Percentiles rank a stretch among this genome's conserved stretches.
Evolutionary conservation across 2,797 vertebrate genomes (phyloP).

Genomic region (Hemibagrus guttatus): DNA sequence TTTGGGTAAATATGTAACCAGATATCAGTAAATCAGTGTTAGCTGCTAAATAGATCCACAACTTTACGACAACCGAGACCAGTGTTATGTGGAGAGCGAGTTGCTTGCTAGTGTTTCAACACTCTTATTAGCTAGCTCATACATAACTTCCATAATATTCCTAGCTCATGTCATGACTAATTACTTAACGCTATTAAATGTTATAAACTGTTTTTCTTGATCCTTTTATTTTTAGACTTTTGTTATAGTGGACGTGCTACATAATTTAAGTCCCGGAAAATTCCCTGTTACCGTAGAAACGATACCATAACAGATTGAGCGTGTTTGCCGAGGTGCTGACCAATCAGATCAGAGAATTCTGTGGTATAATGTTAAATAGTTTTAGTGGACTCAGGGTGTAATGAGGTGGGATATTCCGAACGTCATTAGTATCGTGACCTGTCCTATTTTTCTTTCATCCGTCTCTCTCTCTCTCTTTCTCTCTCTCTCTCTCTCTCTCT

Average conservation of each 20-base stretch:
- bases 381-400: neutral
- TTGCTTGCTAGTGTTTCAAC: neutral
- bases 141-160: neutral
- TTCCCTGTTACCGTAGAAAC: neutral
- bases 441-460: slow-evolving; percentile 15
- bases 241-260: too few species aligned
- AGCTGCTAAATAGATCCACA: neutral
- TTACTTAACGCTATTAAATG: neutral
- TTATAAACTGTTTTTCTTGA: neutral
- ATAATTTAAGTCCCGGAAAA: neutral
- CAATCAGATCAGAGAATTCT: neutral
- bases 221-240: neutral
- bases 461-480: slow-evolving; percentile 39
- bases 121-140: neutral
- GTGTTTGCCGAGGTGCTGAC: neutral
- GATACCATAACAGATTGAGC: neutral
- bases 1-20: slow-evolving; percentile 28
- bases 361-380: neutral
- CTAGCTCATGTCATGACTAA: neutral
- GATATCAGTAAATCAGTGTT: neutral
- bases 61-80: neutral
- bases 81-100: neutral
- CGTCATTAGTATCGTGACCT: neutral
- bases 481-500: slow-evolving; percentile 36
- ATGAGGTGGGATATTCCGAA: neutral